Conservation (phyloP, 2,888 invertebrate genomes). For the Drosophila nr. perissopoda region DNA sequence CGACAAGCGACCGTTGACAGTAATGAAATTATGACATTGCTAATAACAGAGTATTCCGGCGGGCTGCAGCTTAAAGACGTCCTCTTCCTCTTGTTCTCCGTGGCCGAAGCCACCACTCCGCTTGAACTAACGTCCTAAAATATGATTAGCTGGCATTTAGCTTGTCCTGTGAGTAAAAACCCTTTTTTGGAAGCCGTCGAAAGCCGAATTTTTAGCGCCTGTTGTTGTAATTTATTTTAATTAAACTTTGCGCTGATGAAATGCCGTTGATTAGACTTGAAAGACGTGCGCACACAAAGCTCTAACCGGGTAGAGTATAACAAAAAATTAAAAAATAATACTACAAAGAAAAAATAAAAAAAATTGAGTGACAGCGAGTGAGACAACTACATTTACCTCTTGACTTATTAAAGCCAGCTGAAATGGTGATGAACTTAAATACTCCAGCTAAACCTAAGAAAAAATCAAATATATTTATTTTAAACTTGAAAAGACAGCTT, state of each 20-base stretch:
- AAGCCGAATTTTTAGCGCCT: slow-evolving; percentile 46
- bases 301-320: slow-evolving; percentile 5
- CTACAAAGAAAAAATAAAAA: slow-evolving; percentile 1
- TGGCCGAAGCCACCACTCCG: neutral
- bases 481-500: neutral
- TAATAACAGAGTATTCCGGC: slow-evolving; percentile 69
- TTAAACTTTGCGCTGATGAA: slow-evolving; percentile 78
- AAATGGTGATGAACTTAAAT: neutral
- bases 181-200: slow-evolving; percentile 55
- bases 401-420: neutral
- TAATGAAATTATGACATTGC: slow-evolving; percentile 82
- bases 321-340: slow-evolving; percentile 2
- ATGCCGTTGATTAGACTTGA: slow-evolving; percentile 75
- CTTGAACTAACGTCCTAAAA: slow-evolving; percentile 59
- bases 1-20: slow-evolving; percentile 68
- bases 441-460: neutral
- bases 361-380: slow-evolving; percentile 8
- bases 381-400: slow-evolving; percentile 1
- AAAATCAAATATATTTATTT: neutral
- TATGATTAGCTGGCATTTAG: slow-evolving; percentile 74
- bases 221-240: slow-evolving; percentile 77
- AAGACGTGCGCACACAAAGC: slow-evolving; percentile 53
- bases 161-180: slow-evolving; percentile 52
- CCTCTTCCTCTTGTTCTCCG: slow-evolving; percentile 17
- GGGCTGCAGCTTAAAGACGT: slow-evolving; percentile 60